Percentiles rank a stretch among this genome's conserved stretches.
Conservation (phyloP, 2,888 invertebrate species). For the Apamea epomidion region DNA sequence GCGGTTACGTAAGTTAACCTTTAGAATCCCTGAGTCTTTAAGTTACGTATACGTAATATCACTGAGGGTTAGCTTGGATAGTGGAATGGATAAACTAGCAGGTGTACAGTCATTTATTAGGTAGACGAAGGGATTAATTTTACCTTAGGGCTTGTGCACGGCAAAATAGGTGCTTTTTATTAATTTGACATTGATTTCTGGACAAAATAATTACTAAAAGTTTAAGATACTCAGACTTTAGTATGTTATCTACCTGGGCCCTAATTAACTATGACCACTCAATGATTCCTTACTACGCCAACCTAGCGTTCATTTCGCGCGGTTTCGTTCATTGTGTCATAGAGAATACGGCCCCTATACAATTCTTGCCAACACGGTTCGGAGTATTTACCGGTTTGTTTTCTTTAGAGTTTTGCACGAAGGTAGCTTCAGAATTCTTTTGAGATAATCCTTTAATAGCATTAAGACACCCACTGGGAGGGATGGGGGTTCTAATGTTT, state of each 20-base stretch:
- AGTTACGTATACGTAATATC: slow-evolving; percentile 32
- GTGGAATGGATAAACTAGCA: neutral
- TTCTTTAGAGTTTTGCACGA: neutral
- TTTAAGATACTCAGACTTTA: no score
- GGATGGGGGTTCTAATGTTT: neutral
- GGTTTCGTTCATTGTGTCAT: no score
- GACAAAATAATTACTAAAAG: neutral
- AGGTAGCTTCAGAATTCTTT: neutral
- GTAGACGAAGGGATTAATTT: neutral
- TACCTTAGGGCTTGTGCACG: neutral
- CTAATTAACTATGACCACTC: no score
- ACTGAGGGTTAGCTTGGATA: neutral
- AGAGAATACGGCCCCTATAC: neutral
- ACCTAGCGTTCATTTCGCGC: no score
- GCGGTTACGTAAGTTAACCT: slow-evolving; percentile 41
- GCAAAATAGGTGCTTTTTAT: neutral
- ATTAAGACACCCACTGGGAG: neutral
- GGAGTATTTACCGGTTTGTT: neutral
- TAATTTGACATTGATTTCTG: neutral
- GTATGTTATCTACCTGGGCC: neutral
- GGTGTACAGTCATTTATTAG: neutral
- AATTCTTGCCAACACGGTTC: neutral
- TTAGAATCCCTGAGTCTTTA: slow-evolving; percentile 20
- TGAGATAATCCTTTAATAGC: slow-evolving; percentile 1
- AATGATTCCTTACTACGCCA: no score